Conservation (phyloP, 2,797 vertebrate species). For the Epinephelus malabaricus region DNA sequence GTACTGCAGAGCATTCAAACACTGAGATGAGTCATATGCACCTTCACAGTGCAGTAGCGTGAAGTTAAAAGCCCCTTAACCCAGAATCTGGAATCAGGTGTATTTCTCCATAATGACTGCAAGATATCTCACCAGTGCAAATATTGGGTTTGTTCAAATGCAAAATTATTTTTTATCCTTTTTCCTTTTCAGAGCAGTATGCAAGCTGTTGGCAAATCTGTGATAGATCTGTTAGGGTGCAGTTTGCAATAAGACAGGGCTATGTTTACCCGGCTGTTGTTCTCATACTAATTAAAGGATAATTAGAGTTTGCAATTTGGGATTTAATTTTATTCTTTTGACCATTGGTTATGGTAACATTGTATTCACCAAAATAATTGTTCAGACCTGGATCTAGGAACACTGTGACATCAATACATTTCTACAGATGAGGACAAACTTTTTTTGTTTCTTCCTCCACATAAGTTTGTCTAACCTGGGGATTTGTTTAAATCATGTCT, state of each 20-base stretch:
- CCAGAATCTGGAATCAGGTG: conserved; percentile 25
- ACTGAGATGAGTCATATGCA: background rate
- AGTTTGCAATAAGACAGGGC: background rate
- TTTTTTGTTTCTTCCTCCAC: no score
- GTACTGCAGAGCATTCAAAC: conserved; percentile 5
- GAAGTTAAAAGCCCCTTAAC: background rate
- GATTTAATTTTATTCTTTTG: background rate
- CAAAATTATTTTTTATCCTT: background rate
- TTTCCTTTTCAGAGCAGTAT: background rate
- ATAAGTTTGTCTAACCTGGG: no score
- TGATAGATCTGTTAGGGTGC: background rate
- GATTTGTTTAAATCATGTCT: no score
- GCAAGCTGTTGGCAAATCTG: background rate
- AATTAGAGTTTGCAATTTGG: background rate
- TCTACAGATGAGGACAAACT: background rate
- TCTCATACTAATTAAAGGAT: background rate
- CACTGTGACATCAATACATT: background rate
- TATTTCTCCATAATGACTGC: conserved; percentile 18
- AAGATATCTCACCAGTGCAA: conserved; percentile 20
- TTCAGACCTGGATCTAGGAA: background rate
- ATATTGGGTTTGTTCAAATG: background rate
- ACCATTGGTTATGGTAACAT: background rate
- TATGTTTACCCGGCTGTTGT: background rate
- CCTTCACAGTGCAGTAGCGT: background rate
- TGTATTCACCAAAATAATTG: background rate